Conservation (phyloP, 2,888 invertebrate species). For the Pseudococcus jackbeardsleyi region DNA sequence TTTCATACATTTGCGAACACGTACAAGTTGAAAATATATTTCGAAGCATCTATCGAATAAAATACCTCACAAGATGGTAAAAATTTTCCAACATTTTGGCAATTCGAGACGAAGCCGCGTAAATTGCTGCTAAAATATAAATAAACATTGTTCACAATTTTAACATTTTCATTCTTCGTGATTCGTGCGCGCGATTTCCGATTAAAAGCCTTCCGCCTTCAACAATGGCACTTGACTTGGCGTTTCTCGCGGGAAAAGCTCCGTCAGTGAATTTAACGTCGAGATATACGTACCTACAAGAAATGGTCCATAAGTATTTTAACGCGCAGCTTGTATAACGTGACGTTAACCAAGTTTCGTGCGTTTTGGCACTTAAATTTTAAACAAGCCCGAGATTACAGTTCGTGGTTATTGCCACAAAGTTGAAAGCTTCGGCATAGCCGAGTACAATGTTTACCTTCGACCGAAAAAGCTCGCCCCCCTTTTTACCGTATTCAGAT, state of each 20-base stretch:
- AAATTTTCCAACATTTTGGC: neutral
- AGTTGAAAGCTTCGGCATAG: slow-evolving; percentile 47
- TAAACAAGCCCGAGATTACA: slow-evolving; percentile 52
- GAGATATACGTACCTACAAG: slow-evolving; percentile 15
- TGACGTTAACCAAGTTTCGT: slow-evolving; percentile 51
- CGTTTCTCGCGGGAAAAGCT: slow-evolving; percentile 45
- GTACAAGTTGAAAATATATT: neutral
- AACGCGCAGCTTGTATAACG: slow-evolving; percentile 33
- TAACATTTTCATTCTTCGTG: slow-evolving; percentile 14
- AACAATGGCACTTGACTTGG: slow-evolving; percentile 51
- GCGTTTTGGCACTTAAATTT: slow-evolving; percentile 54
- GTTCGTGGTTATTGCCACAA: slow-evolving; percentile 54
- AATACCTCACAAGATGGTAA: neutral
- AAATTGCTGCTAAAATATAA: slow-evolving; percentile 48
- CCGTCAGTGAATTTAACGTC: slow-evolving; percentile 32
- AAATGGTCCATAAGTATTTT: slow-evolving; percentile 52
- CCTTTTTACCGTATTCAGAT: slow-evolving; percentile 25
- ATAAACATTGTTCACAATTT: slow-evolving; percentile 37
- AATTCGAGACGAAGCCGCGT: neutral
- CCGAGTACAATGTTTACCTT: slow-evolving; percentile 51
- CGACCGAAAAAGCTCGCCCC: slow-evolving; percentile 2
- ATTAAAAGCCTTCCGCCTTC: slow-evolving; percentile 47
- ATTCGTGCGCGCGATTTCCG: slow-evolving; percentile 14
- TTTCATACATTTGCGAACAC: neutral
- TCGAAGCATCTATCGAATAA: neutral